phyloP scores from a whole-genome alignment of 2,113 vertebrate species.

The Rhinoderma darwinii region DNA sequence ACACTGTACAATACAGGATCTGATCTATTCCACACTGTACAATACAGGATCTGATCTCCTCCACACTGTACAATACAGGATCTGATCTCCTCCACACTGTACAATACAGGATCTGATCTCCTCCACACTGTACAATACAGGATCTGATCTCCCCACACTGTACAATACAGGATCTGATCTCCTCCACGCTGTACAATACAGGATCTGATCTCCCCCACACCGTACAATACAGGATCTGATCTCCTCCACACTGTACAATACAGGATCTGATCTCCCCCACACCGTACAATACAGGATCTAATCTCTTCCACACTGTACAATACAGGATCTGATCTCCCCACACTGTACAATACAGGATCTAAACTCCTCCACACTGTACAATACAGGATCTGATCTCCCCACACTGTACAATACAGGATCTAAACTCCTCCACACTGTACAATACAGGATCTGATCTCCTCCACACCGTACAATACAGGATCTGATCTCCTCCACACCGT shows the following conservation, averaged over 20 bases:
- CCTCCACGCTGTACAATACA: slow-evolving; percentile 4
- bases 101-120: slow-evolving; percentile 8
- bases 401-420: slow-evolving; percentile 7
- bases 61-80: background rate
- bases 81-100: background rate
- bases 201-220: background rate
- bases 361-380: slow-evolving; percentile 2
- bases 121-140: background rate
- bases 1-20: slow-evolving; percentile 3
- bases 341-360: slow-evolving; percentile 10
- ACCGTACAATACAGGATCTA: slow-evolving; percentile 12
- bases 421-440: background rate
- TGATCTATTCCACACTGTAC: background rate
- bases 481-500: background rate
- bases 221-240: background rate
- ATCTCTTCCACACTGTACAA: background rate
- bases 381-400: background rate
- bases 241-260: background rate
- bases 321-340: background rate
- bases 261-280: background rate
- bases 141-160: background rate
- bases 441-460: background rate
- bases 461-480: slow-evolving; percentile 2
- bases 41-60: background rate
- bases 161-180: slow-evolving; percentile 21